Evolutionary conservation across 53 echinoderm and acorn worm genomes (phyloP).

Genomic region (Henricia sp.): DNA sequence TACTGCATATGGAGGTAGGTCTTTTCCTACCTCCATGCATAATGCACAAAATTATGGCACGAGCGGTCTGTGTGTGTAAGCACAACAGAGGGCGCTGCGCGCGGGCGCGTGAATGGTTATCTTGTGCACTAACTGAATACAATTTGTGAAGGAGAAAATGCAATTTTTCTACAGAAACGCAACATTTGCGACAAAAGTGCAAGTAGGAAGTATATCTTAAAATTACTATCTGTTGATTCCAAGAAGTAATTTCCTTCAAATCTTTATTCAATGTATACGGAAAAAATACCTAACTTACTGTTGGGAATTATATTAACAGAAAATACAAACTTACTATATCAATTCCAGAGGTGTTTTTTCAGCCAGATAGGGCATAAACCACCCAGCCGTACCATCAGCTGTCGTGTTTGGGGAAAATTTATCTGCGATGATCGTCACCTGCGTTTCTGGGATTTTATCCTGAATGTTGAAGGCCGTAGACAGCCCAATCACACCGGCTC

Average conservation of each 20-base stretch:
- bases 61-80: too few relatives aligned
- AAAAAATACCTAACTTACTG: not conserved
- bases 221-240: not conserved
- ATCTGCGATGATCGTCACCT: conserved; percentile 80
- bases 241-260: not conserved
- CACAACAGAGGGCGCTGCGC: too few relatives aligned
- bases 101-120: too few relatives aligned
- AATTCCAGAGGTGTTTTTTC: conserved; percentile 54
- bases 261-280: not conserved
- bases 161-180: not conserved
- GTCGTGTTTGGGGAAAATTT: conserved; percentile 84
- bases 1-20: too few relatives aligned
- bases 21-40: too few relatives aligned
- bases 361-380: conserved; percentile 57
- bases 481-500: conserved; percentile 82
- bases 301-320: not conserved
- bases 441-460: conserved; percentile 50
- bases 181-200: not conserved
- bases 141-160: too few relatives aligned
- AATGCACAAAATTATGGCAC: too few relatives aligned
- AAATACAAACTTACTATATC: not conserved
- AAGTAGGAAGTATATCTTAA: not conserved
- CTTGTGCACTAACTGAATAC: too few relatives aligned
- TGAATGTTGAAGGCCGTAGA: conserved; percentile 72
- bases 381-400: conserved; percentile 78